Conservation (phyloP, 2,888 invertebrate genomes). For the Cephus nigrinus region DNA sequence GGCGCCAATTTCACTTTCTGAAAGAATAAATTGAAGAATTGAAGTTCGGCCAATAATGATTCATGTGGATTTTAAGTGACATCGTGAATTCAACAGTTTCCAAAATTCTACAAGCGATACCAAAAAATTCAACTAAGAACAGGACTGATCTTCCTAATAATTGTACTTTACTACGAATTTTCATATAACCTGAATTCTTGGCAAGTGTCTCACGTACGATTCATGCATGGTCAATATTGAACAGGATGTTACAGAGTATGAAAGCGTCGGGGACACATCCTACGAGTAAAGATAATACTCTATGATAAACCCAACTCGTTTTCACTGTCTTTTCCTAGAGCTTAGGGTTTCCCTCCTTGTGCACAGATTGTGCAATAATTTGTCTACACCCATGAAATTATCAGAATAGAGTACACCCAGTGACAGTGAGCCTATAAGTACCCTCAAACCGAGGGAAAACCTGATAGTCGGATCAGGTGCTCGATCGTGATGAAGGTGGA, state of each 20-base stretch:
- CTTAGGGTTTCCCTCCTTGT: neutral
- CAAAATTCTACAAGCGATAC: too few relatives aligned
- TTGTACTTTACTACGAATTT: neutral
- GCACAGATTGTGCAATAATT: slow-evolving; percentile 14
- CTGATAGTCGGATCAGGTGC: neutral
- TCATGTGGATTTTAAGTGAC: neutral
- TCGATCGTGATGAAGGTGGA: neutral
- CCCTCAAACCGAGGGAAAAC: neutral
- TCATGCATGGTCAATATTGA: slow-evolving; percentile 56
- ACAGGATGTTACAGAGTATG: slow-evolving; percentile 50
- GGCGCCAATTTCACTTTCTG: slow-evolving; percentile 51
- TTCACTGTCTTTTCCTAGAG: neutral
- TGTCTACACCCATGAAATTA: slow-evolving; percentile 1
- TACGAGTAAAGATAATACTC: slow-evolving; percentile 29
- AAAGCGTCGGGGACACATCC: slow-evolving; percentile 13
- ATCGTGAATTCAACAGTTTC: neutral
- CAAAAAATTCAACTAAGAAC: neutral
- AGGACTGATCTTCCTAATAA: neutral
- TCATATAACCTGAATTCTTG: slow-evolving; percentile 1
- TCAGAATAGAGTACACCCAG: slow-evolving; percentile 2
- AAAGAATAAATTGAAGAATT: neutral
- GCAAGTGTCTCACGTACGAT: slow-evolving; percentile 31
- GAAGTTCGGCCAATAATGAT: neutral
- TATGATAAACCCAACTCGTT: slow-evolving; percentile 3
- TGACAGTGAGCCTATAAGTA: neutral